These are phyloP conservation scores for Sebastes steindachneri DNA, from an alignment of 2,797 vertebrate species.

Conservation along the genomic window DNA sequence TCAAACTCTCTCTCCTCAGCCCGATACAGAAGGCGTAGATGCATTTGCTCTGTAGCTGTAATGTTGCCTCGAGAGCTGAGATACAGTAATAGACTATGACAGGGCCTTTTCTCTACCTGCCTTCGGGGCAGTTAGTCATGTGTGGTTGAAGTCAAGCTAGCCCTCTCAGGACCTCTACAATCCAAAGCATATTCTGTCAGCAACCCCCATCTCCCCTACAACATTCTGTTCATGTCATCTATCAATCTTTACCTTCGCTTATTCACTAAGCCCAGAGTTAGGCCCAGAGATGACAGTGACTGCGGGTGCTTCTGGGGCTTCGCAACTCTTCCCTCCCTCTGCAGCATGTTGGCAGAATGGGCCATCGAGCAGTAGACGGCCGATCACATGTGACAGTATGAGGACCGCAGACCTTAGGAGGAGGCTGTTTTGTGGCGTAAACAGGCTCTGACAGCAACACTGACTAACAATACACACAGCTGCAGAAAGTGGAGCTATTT, in stretches of 20 bases:
- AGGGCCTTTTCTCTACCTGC: slow-evolving; percentile 79
- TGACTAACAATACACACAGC: slow-evolving; percentile 75
- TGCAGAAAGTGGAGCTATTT: slow-evolving; percentile 78
- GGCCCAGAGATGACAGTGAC: slow-evolving; percentile 69
- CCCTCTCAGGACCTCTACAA: slow-evolving; percentile 72
- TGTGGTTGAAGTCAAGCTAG: slow-evolving; percentile 72
- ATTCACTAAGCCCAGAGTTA: slow-evolving; percentile 58
- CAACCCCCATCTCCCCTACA: slow-evolving; percentile 59
- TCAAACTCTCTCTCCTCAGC: slow-evolving; percentile 21
- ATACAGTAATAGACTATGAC: slow-evolving; percentile 81
- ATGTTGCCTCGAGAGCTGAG: slow-evolving; percentile 67
- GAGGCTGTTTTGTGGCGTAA: slow-evolving; percentile 76
- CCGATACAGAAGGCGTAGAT: slow-evolving; percentile 37
- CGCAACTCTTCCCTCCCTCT: slow-evolving; percentile 45
- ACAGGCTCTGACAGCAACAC: slow-evolving; percentile 80
- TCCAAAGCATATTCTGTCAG: slow-evolving; percentile 75
- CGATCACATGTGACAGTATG: slow-evolving; percentile 82
- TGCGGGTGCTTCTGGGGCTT: slow-evolving; percentile 59
- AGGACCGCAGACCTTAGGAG: slow-evolving; percentile 74
- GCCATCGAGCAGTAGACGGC: slow-evolving; percentile 65
- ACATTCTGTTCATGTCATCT: slow-evolving; percentile 77
- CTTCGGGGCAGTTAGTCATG: slow-evolving; percentile 76
- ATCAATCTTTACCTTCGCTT: slow-evolving; percentile 78
- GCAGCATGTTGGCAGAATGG: slow-evolving; percentile 63
- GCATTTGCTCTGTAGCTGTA: slow-evolving; percentile 58